A percentile compares a stretch with the other conserved stretches of the same genome.
These are phyloP conservation scores for Valencia hispanica DNA, from an alignment of 2,797 vertebrate genomes.

Conservation along the genomic window DNA sequence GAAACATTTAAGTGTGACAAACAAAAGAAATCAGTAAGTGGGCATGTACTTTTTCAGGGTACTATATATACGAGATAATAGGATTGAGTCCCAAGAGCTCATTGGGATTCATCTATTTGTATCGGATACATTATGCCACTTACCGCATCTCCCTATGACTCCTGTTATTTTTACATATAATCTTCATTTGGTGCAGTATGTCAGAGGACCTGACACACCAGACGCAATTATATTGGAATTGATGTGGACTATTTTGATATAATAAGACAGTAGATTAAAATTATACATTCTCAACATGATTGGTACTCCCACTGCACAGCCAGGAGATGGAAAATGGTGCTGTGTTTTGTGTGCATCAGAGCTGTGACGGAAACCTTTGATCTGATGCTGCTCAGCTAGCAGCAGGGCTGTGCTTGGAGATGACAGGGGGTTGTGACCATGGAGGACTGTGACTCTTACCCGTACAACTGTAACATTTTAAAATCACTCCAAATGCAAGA, in stretches of 20 bases:
- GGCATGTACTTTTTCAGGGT: background rate
- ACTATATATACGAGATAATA: background rate
- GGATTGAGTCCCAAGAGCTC: background rate
- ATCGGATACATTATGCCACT: background rate
- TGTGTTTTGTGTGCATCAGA: constrained; percentile 21
- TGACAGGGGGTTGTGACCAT: constrained; percentile 23
- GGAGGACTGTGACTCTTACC: constrained; percentile 15
- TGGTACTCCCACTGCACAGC: constrained; percentile 18
- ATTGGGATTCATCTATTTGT: background rate
- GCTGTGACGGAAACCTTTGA: constrained; percentile 47
- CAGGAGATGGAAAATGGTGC: constrained; percentile 7
- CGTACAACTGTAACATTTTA: constrained; percentile 1
- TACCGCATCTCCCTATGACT: background rate
- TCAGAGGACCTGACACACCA: background rate
- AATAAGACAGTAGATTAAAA: constrained; percentile 1
- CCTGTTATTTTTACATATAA: background rate
- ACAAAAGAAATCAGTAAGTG: background rate
- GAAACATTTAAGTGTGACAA: background rate
- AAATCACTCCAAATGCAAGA: constrained; percentile 21
- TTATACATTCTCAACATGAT: constrained; percentile 7
- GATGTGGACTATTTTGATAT: constrained; percentile 11
- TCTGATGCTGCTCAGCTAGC: constrained; percentile 37
- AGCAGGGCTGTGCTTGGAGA: constrained; percentile 16
- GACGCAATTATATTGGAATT: background rate
- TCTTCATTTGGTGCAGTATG: background rate